phyloP scores from a whole-genome alignment of 2,888 invertebrate genomes.

The Ceraclea dissimilis region DNA sequence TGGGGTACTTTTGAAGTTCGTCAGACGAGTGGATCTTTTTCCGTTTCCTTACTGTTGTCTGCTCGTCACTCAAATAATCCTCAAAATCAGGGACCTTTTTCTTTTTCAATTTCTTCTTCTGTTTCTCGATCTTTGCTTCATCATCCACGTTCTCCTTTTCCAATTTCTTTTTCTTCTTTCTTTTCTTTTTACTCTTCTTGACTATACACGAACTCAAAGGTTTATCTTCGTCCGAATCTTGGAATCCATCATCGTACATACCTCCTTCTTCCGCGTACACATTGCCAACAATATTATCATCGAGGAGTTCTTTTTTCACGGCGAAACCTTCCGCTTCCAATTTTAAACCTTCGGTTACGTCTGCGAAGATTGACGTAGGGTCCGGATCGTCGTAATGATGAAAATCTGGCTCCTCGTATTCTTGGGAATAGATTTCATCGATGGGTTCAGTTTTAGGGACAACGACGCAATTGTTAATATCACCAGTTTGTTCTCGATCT shows the following conservation, averaged over 20 bases:
- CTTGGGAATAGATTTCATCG: neutral
- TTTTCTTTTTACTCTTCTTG: neutral
- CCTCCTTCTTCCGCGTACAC: neutral
- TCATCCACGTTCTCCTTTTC: neutral
- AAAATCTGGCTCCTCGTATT: too few relatives aligned
- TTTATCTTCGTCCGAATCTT: neutral
- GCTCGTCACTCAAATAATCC: neutral
- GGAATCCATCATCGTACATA: neutral
- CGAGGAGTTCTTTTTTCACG: neutral
- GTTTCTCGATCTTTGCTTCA: neutral
- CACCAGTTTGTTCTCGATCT: too few relatives aligned
- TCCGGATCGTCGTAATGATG: neutral
- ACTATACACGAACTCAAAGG: neutral
- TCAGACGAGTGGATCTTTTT: neutral
- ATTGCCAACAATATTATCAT: neutral
- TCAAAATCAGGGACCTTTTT: neutral
- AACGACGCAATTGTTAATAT: too few relatives aligned
- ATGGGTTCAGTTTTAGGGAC: neutral
- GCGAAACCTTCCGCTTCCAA: neutral
- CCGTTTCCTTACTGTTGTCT: neutral
- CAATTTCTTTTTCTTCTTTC: neutral
- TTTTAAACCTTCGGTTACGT: neutral
- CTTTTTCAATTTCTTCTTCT: neutral
- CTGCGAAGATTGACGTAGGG: neutral
- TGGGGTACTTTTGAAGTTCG: neutral